Percentiles rank a stretch among this genome's conserved stretches.
Conservation (phyloP, 2,888 invertebrate species). For the Aphodius granarius region DNA sequence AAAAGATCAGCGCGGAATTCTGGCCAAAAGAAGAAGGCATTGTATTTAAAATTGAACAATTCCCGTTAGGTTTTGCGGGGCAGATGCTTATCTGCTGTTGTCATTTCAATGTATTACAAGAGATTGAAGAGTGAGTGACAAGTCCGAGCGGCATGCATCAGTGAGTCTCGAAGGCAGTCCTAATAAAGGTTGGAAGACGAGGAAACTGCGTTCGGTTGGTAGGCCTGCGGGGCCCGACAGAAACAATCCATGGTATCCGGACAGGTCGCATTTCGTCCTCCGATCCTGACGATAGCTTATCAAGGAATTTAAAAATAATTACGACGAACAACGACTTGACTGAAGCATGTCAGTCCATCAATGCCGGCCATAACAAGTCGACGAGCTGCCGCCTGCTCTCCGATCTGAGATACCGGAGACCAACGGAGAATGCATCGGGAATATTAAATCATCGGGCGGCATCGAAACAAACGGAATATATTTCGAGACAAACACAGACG, state of each 20-base stretch:
- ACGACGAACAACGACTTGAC: slow-evolving; percentile 45
- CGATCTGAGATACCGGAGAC: slow-evolving; percentile 22
- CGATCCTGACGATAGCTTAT: slow-evolving; percentile 50
- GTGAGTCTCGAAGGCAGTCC: slow-evolving; percentile 15
- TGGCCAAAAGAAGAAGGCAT: no score
- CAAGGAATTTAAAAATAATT: slow-evolving; percentile 53
- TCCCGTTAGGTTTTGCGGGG: slow-evolving; percentile 24
- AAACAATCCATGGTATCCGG: slow-evolving; percentile 7
- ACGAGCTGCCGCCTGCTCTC: slow-evolving; percentile 17
- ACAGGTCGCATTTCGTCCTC: slow-evolving; percentile 12
- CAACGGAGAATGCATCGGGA: slow-evolving; percentile 37
- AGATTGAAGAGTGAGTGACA: slow-evolving; percentile 28
- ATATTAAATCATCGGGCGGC: slow-evolving; percentile 42
- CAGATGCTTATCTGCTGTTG: slow-evolving; percentile 30
- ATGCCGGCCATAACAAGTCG: slow-evolving; percentile 35
- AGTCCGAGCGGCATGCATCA: slow-evolving; percentile 6
- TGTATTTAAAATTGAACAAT: slow-evolving; percentile 27
- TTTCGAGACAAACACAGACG: neutral
- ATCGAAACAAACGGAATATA: slow-evolving; percentile 33
- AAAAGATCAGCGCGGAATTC: no score
- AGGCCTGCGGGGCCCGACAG: slow-evolving; percentile 2
- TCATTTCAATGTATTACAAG: slow-evolving; percentile 29
- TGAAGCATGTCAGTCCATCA: slow-evolving; percentile 50
- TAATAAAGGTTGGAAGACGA: slow-evolving; percentile 23
- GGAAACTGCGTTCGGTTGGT: slow-evolving; percentile 4